Base-by-base conservation (phyloP, 2,113 vertebrate genomes). In the Psettodes erumei region DNA sequence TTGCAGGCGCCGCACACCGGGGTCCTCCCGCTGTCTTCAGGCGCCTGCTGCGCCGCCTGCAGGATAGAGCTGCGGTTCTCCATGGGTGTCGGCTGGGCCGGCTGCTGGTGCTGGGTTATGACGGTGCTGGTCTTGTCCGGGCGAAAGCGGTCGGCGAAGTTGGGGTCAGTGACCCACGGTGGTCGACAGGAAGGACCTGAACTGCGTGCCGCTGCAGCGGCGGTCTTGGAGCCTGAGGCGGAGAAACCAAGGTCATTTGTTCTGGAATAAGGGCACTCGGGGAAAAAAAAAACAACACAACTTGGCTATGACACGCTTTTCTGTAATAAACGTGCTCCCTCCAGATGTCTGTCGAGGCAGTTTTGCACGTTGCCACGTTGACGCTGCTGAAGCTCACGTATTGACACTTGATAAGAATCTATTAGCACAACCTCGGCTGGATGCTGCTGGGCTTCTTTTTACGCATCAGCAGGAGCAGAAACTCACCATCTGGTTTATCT, bases 21-120 rank as follows among this genome's bases (percentile, higher is more conserved):
- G 0, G 97, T 99, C 85, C 96, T 94, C 78, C 94, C 93, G 0
- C 89, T 89, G 79, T 93, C 94, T 19, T 95, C 93, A 0, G 96
- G 88, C 1, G 87, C 77, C 81, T 91, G 96, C 92, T 97, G 96
- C 0, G 97, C 98, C 0, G 98, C 98, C 94, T 98, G 98, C 76
- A 99, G 84, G 12, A 99, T 99, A 88, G 98, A 99, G 92, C 94
- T 98, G 84, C 97, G 97, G 94, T 93, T 98, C 94, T 99, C 94
- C 94, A 96, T 95, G 6, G 98, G 98, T 0, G 98, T 99, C 0
- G 94, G 98, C 0, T 95, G 95, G 79, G 94, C 96, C 0, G 94
- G 96, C 92, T 99, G 96, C 88, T 93, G 95, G 92, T 99, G 96
- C 89, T 96, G 96, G 77, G 97, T 99, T 94, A 99, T 84, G 19